phyloP scores from a whole-genome alignment of 2,113 vertebrate species.

The Eurystomus gularis region DNA sequence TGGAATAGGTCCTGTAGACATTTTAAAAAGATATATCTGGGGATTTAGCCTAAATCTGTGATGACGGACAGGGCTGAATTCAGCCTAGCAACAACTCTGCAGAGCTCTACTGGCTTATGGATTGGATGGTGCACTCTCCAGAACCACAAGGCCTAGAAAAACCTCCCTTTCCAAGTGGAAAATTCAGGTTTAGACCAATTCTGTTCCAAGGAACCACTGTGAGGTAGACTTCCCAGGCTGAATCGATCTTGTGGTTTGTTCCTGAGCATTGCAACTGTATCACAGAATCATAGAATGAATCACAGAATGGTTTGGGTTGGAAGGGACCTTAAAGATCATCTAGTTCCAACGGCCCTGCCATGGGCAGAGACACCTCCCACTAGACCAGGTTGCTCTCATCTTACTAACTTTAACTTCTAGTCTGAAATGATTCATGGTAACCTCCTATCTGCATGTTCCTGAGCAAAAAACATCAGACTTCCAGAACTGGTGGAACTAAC shows the following conservation, averaged over 20 bases:
- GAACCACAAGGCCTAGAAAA: neutral
- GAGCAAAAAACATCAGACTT: neutral
- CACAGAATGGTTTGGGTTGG: neutral
- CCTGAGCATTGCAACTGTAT: neutral
- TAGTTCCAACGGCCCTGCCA: neutral
- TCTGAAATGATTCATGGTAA: neutral
- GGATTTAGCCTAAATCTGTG: neutral
- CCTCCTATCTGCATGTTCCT: neutral
- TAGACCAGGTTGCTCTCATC: neutral
- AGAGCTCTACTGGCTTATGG: neutral
- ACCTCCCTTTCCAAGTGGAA: neutral
- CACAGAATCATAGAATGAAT: neutral
- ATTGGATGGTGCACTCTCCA: neutral
- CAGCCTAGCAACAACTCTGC: neutral
- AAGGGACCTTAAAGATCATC: neutral
- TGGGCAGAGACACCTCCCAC: neutral
- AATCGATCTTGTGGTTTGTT: neutral
- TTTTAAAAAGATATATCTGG: neutral
- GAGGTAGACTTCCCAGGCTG: neutral
- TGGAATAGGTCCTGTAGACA: neutral
- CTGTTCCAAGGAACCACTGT: neutral
- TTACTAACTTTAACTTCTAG: neutral
- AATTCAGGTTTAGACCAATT: neutral
- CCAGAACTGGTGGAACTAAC: neutral
- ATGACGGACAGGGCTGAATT: neutral